Evolutionary conservation across 2,888 invertebrate genomes (phyloP).

Genomic region (Drosophila anomalata): DNA sequence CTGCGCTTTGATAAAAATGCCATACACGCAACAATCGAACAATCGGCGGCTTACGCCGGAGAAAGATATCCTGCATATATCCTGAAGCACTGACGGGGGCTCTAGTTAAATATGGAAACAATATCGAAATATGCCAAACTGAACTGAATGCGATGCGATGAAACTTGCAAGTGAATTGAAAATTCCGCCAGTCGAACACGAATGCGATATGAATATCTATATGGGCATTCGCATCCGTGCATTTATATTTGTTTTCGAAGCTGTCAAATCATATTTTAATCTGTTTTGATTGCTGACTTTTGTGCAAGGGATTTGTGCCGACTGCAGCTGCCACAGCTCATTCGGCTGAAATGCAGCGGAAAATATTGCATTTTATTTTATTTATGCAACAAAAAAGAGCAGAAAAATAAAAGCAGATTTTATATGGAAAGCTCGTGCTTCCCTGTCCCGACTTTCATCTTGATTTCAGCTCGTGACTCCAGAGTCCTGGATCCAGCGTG

Average conservation of each 20-base stretch:
- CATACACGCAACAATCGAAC: constrained; percentile 72
- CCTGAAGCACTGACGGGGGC: constrained; percentile 61
- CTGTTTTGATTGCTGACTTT: constrained; percentile 83
- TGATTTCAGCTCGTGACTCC: constrained; percentile 24
- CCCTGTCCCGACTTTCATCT: constrained; percentile 7
- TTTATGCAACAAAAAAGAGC: constrained; percentile 67
- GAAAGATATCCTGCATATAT: constrained; percentile 51
- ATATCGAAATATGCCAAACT: constrained; percentile 70
- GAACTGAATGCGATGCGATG: constrained; percentile 51
- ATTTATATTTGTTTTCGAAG: constrained; percentile 54
- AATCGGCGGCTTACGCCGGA: constrained; percentile 68
- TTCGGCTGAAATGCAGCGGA: constrained; percentile 50
- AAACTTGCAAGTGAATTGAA: constrained; percentile 58
- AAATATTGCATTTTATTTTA: constrained; percentile 78
- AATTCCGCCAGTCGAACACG: constrained; percentile 23
- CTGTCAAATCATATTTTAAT: constrained; percentile 83
- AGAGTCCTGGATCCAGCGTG: not conserved
- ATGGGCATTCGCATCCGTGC: constrained; percentile 27
- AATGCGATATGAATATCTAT: constrained; percentile 31
- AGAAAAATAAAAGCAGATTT: constrained; percentile 10
- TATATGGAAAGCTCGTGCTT: constrained; percentile 23
- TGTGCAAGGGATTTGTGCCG: constrained; percentile 79
- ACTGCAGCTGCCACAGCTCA: constrained; percentile 29
- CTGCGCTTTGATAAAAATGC: constrained; percentile 74
- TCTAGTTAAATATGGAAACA: constrained; percentile 73